Evolutionary conservation across 1,140 invertebrate genomes (phyloP).

Genomic region (Ctenoplectra terminalis): DNA sequence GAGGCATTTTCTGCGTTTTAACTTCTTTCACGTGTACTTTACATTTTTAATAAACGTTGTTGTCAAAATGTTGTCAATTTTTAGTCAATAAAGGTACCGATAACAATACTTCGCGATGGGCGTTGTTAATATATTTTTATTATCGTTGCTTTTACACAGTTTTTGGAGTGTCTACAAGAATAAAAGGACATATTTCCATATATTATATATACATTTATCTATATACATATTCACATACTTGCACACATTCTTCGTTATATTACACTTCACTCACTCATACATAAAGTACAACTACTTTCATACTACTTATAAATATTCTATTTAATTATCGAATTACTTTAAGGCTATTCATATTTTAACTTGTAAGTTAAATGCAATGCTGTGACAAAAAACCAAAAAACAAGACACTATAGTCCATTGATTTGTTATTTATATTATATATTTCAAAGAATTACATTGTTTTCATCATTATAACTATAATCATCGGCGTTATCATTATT

Average conservation of each 20-base stretch:
- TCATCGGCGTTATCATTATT: conserved; percentile 34
- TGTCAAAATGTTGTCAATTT: conserved; percentile 66
- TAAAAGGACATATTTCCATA: conserved; percentile 63
- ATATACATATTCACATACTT: conserved; percentile 57
- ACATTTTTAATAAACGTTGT: conserved; percentile 56
- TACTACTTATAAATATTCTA: conserved; percentile 75
- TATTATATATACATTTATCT: conserved; percentile 59
- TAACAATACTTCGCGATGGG: conserved; percentile 32
- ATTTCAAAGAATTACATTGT: conserved; percentile 45
- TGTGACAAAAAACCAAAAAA: conserved; percentile 58
- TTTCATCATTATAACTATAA: conserved; percentile 50
- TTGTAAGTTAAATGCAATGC: conserved; percentile 68
- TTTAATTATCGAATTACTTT: conserved; percentile 71
- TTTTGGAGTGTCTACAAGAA: conserved; percentile 65
- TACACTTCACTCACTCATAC: conserved; percentile 65
- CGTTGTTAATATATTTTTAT: conserved; percentile 54
- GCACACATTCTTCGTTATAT: conserved; percentile 69
- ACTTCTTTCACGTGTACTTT: conserved; percentile 47
- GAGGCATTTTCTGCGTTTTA: conserved; percentile 47
- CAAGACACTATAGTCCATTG: conserved; percentile 67
- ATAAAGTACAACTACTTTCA: conserved; percentile 79
- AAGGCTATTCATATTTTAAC: conserved; percentile 67
- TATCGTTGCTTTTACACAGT: conserved; percentile 55
- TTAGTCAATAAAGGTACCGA: conserved; percentile 65
- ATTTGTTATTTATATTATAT: conserved; percentile 63